Percentiles rank a stretch among this genome's conserved stretches.
These are phyloP conservation scores for Gymnogyps californianus DNA, from an alignment of 2,113 vertebrate genomes.

Conservation along the genomic window DNA sequence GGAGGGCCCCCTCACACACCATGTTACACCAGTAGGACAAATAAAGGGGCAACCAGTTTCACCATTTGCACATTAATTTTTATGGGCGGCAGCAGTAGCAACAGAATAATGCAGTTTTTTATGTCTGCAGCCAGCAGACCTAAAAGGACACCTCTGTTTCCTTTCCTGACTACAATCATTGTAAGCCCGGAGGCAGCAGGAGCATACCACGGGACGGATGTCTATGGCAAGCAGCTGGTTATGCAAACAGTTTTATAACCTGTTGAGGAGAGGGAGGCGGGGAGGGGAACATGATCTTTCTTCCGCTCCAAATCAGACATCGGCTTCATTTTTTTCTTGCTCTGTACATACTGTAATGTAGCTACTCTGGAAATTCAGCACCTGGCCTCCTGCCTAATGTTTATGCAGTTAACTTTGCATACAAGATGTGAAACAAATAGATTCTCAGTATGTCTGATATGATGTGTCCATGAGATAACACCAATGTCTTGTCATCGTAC, in stretches of 20 bases:
- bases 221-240: rapidly evolving
- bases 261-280: background rate
- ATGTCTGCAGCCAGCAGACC: background rate
- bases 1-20: background rate
- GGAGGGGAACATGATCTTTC: rapidly evolving
- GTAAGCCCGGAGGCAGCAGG: background rate
- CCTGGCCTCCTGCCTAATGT: background rate
- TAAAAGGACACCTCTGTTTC: background rate
- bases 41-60: background rate
- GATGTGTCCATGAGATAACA: background rate
- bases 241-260: background rate
- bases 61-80: background rate
- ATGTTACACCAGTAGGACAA: background rate
- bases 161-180: background rate
- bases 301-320: background rate
- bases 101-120: background rate
- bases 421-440: background rate
- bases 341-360: background rate
- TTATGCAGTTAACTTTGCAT: background rate
- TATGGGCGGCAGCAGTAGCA: rapidly evolving
- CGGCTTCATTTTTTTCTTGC: background rate
- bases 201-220: rapidly evolving
- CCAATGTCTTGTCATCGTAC: background rate
- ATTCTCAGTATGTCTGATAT: background rate
- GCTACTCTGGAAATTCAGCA: background rate